Percentiles rank a stretch among this genome's conserved stretches.
Evolutionary conservation across 2,797 vertebrate genomes (phyloP).

Genomic region (Sphenodon punctatus): DNA sequence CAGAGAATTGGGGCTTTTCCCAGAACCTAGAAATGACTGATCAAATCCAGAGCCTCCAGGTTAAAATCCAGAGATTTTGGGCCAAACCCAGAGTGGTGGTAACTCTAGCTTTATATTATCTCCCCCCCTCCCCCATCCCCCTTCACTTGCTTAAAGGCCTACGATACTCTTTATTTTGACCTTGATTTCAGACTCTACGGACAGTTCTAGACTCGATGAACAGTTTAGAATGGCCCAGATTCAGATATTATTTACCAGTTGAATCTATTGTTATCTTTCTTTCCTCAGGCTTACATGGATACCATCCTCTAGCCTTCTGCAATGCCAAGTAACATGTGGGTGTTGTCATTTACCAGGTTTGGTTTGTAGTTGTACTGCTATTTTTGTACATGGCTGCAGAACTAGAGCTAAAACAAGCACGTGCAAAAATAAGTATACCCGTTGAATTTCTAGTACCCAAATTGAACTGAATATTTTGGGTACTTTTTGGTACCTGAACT

Average conservation of each 20-base stretch:
- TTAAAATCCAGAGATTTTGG: too few relatives aligned
- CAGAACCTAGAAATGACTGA: too few relatives aligned
- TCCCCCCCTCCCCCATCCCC: too few relatives aligned
- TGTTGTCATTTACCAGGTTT: accelerated
- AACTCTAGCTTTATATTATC: too few relatives aligned
- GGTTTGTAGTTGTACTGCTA: neutral
- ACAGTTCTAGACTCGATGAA: neutral
- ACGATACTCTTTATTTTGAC: neutral
- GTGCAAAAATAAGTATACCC: too few relatives aligned
- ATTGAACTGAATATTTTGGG: too few relatives aligned
- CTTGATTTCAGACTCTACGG: constrained; percentile 19
- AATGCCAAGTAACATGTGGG: neutral
- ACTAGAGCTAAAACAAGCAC: too few relatives aligned
- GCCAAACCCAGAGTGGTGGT: too few relatives aligned
- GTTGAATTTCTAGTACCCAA: too few relatives aligned
- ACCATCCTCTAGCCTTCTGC: neutral
- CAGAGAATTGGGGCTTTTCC: too few relatives aligned
- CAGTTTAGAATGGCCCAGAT: neutral
- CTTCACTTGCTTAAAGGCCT: neutral
- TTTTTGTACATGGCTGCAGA: neutral
- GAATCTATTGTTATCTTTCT: neutral
- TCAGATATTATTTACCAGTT: neutral
- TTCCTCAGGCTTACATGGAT: neutral
- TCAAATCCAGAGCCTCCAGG: too few relatives aligned
- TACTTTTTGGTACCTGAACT: too few relatives aligned